Base-by-base conservation (phyloP, 2,797 vertebrate species). In the Ptychobarbus kaznakovi region DNA sequence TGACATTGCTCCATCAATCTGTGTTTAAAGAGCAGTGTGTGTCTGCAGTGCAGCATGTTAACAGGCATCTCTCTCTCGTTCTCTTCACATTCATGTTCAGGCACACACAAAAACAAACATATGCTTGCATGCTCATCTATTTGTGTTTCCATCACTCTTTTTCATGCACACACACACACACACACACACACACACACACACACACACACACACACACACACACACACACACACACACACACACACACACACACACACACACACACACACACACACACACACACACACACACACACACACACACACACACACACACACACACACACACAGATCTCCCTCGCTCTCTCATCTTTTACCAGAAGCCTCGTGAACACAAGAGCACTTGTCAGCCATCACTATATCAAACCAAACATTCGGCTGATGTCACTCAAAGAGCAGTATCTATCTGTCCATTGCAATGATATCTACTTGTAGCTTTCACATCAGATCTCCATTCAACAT, bases 1-100 rank as follows among this genome's bases (percentile, higher is more conserved):
- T 91, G 91, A 92, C 79, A 87, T 83, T 87, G 80, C 90, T 90
- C 89, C 89, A 92, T 93, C 90, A 90, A 88, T 92, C 92, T 87
- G 84, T 73, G 74, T 87, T 91, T 90, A 82, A 90, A 91, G 89
- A 92, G 89, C 90, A 92, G 90, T 10, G 2, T 82, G 90, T 79
- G 74, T 61, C 78, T 75, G 83, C 87, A 90, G 90, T 89, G 76
- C 87, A 91, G 90, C 89, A 91, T 90, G 89, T 89, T 92, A 89
- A 90, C 72, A 18, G 90, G 89, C 69, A 32, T 49, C 75, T 58
- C 83, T 85, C 73, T 83, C 61, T 75, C 80, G 22, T n/a, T 74
- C 81, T 78, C 80, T 42, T 86, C 75, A 46, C 35, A 22, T 77
- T 90, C 92, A 80, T 58, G 58, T 56, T 82, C 53, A 49, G 44